Evolutionary conservation across 2,113 vertebrate genomes (phyloP).

Genomic region (Bucco capensis): DNA sequence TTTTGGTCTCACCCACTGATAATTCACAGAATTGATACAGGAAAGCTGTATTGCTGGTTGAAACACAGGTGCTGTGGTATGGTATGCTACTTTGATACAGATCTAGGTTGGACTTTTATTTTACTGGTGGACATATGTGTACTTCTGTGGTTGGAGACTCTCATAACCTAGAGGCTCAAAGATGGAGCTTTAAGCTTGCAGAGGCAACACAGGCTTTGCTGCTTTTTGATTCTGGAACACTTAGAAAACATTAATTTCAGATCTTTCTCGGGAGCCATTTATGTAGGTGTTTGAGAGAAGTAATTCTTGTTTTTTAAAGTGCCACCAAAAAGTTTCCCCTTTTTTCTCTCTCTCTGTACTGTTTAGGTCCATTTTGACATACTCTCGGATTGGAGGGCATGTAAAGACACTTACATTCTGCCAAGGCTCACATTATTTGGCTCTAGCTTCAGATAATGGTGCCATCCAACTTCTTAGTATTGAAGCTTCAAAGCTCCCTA

Average conservation of each 20-base stretch:
- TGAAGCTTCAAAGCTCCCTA: conserved; percentile 92
- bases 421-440: conserved; percentile 94
- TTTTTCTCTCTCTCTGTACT: background rate
- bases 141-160: background rate
- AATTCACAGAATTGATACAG: background rate
- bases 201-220: background rate
- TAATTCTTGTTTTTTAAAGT: background rate
- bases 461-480: conserved; percentile 92
- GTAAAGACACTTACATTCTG: conserved; percentile 95
- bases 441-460: conserved; percentile 91
- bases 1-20: background rate
- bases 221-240: background rate
- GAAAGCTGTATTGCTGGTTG: background rate
- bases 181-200: background rate
- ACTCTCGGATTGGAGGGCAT: conserved; percentile 89
- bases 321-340: background rate
- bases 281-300: background rate
- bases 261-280: background rate
- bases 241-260: background rate
- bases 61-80: background rate
- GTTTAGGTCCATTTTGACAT: conserved; percentile 89
- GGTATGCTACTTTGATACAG: background rate
- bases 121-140: background rate
- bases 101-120: background rate
- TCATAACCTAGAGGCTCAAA: background rate